Evolutionary conservation across 2,797 vertebrate species (phyloP).

Genomic region (Sparidentex hasta): DNA sequence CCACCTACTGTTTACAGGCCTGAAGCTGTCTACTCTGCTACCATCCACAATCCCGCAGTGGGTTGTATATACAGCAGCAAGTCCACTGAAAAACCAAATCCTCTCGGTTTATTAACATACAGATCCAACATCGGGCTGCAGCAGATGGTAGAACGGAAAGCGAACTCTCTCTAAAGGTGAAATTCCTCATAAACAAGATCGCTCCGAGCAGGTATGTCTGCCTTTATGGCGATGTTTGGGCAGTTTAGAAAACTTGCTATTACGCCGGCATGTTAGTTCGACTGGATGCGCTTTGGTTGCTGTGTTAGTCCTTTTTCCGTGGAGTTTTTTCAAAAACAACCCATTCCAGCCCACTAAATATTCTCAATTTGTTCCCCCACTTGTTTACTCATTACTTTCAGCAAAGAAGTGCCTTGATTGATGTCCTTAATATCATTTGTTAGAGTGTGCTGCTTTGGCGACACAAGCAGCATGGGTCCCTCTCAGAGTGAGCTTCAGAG

Average conservation of each 20-base stretch:
- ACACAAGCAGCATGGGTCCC: slow-evolving; percentile 72
- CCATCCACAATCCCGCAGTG: slow-evolving; percentile 76
- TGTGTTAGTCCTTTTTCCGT: slow-evolving; percentile 22
- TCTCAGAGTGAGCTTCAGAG: slow-evolving; percentile 80
- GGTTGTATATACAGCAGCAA: slow-evolving; percentile 71
- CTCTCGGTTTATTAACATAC: slow-evolving; percentile 74
- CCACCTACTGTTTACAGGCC: slow-evolving; percentile 89
- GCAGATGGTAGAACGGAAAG: slow-evolving; percentile 63
- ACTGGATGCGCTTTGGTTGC: slow-evolving; percentile 34
- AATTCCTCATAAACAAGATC: slow-evolving; percentile 56
- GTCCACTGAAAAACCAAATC: slow-evolving; percentile 69
- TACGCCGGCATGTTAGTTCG: no score
- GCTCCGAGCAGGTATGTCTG: slow-evolving; percentile 36
- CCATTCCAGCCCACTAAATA: slow-evolving; percentile 65
- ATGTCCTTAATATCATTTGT: slow-evolving; percentile 83
- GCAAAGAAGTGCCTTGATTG: slow-evolving; percentile 77
- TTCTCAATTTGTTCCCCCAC: slow-evolving; percentile 72
- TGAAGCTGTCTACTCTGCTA: slow-evolving; percentile 80
- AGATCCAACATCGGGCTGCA: slow-evolving; percentile 63
- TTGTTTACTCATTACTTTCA: slow-evolving; percentile 79
- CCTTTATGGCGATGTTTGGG: slow-evolving; percentile 34
- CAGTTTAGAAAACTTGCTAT: slow-evolving; percentile 30
- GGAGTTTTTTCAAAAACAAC: slow-evolving; percentile 54
- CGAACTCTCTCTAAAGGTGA: slow-evolving; percentile 60
- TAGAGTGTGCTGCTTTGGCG: slow-evolving; percentile 67